A percentile compares a stretch with the other conserved stretches of the same genome.
Evolutionary conservation across 64 coral and sea anemone species (phyloP).

Genomic region (Orbicella faveolata): DNA sequence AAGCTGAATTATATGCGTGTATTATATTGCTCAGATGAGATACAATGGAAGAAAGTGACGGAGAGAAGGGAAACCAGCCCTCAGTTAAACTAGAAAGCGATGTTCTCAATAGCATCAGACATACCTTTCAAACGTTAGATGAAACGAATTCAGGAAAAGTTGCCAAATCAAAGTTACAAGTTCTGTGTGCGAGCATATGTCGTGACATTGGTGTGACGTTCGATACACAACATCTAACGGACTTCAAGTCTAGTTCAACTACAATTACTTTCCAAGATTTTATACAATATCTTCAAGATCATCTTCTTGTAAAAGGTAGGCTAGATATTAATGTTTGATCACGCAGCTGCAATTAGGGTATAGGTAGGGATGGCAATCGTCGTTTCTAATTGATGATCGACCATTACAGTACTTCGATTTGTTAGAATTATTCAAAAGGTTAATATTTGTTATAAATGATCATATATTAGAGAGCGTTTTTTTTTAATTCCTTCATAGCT

Average conservation of each 20-base stretch:
- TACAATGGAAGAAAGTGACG: slow-evolving; percentile 15
- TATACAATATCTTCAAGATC: slow-evolving; percentile 46
- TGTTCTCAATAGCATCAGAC: slow-evolving; percentile 50
- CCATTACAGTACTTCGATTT: too few relatives aligned
- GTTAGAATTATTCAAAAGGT: too few relatives aligned
- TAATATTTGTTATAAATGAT: too few relatives aligned
- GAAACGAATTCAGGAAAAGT: slow-evolving; percentile 36
- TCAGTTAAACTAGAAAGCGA: slow-evolving; percentile 31
- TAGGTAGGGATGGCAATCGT: too few relatives aligned
- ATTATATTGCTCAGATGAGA: too few relatives aligned
- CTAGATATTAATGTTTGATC: background rate
- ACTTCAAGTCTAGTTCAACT: background rate
- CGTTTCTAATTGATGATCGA: too few relatives aligned
- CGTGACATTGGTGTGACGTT: slow-evolving; percentile 4
- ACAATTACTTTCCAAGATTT: slow-evolving; percentile 27
- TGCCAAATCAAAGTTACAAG: slow-evolving; percentile 53
- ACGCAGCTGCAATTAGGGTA: slow-evolving; percentile 23
- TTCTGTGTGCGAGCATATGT: slow-evolving; percentile 41
- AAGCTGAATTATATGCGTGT: too few relatives aligned
- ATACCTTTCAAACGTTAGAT: slow-evolving; percentile 40
- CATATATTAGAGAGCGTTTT: too few relatives aligned
- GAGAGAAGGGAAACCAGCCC: background rate
- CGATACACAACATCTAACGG: slow-evolving; percentile 9
- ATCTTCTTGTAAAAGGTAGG: slow-evolving; percentile 43
- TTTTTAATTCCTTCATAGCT: too few relatives aligned